phyloP scores from a whole-genome alignment of 1,140 invertebrate species.

The Tetragnatha versicolor region DNA sequence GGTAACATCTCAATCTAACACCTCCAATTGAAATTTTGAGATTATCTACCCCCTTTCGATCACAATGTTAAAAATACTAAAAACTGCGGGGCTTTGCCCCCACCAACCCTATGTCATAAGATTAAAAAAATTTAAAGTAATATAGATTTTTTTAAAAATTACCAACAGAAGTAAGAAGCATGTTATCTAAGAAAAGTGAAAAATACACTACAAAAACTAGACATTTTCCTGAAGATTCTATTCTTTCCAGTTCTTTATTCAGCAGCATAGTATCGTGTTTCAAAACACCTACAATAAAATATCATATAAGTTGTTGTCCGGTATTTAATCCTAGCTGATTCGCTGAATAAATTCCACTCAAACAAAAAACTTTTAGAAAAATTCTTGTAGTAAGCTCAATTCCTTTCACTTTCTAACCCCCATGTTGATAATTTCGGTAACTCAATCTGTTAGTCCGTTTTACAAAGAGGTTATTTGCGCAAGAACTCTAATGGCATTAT shows the following conservation, averaged over 20 bases:
- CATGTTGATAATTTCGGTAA: no score
- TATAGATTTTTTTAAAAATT: background rate
- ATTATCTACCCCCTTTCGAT: background rate
- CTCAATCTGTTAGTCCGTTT: no score
- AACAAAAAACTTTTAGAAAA: no score
- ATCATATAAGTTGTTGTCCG: no score
- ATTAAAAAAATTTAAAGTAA: background rate
- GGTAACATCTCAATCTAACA: no score
- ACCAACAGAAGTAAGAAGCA: slow-evolving; percentile 55
- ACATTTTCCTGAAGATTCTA: background rate
- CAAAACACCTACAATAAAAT: no score
- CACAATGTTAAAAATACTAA: background rate
- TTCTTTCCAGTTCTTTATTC: background rate
- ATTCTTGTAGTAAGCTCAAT: no score
- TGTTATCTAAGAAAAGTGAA: slow-evolving; percentile 54
- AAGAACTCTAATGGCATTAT: no score
- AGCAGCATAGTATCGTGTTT: slow-evolving; percentile 5
- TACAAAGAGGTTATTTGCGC: no score
- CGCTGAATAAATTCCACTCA: no score
- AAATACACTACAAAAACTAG: slow-evolving; percentile 49
- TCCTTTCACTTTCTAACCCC: no score
- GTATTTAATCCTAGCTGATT: no score
- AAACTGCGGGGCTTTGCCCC: background rate
- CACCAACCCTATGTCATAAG: background rate
- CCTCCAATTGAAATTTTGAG: background rate